Base-by-base conservation (phyloP, 2,888 invertebrate genomes). In the Lissonota sp. region DNA sequence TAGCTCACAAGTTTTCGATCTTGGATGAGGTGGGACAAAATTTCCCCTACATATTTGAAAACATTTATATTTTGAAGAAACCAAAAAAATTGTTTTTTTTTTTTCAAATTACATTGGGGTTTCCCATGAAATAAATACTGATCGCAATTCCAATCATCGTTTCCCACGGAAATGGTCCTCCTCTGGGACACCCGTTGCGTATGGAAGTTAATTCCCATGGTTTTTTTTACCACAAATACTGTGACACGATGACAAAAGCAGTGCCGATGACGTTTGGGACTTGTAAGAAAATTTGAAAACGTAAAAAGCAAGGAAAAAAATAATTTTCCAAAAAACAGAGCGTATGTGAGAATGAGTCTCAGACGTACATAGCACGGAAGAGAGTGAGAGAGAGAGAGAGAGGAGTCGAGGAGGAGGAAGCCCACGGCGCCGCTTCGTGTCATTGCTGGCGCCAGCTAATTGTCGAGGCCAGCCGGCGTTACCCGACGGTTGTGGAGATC, bases 401-500 rank as follows among this genome's bases (percentile, higher is more conserved):
- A 71, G 42, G 53, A 66, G 64, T 70, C 71, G 69, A 72, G 83
- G 69, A 78, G 83, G 84, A 84, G 78, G 82, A 86, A 83, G 80
- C 84, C 85, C 89, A 53, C 67, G 89, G 89, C 90, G 90, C 90
- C 90, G 88, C 90, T 89, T 88, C 90, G 89, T 90, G 90, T 90
- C 91, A 90, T 88, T 90, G 90, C 90, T 90, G 90, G 90, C 90
- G 91, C 90, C 91, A 90, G 90, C 91, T 91, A 91, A 90, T 91
- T 91, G 90, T 90, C 90, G 90, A 90, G 90, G 90, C 90, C 90
- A 90, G 89, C 89, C 89, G 88, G 90, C 88, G 88, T 88, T 86
- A 88, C 84, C 88, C 88, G 88, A 87, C 85, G 63, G 37, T 86
- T 42, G 67, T 60, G 60, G 75, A 71, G 78, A 78, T 75, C 78